Conservation (phyloP, 2,888 invertebrate genomes). For the Dasypolia templi region DNA sequence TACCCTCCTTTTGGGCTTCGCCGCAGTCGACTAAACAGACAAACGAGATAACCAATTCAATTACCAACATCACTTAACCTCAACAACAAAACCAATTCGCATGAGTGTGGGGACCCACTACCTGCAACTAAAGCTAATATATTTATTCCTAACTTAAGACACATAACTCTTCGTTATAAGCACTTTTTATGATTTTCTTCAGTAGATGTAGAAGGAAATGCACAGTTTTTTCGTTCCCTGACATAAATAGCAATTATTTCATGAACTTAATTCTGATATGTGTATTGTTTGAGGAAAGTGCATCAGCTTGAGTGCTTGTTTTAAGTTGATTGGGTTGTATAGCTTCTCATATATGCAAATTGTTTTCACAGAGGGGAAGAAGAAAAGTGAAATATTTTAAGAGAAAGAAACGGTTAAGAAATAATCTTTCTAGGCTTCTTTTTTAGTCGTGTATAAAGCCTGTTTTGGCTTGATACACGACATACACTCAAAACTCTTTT, state of each 20-base stretch:
- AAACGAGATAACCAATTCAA: not conserved
- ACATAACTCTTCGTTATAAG: conserved; percentile 47
- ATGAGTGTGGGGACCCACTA: not conserved
- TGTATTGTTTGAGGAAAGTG: conserved; percentile 17
- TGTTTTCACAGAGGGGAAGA: not conserved
- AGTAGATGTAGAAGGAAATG: conserved; percentile 27
- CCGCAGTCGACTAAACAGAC: not conserved
- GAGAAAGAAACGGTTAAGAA: not conserved
- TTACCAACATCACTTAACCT: conserved; percentile 14
- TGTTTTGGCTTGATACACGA: no score
- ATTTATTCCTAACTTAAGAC: conserved; percentile 42
- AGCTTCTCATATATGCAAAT: conserved; percentile 24
- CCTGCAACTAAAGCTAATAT: conserved; percentile 14
- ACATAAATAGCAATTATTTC: conserved; percentile 32
- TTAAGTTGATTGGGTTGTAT: conserved; percentile 24
- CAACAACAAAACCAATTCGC: conserved; percentile 26
- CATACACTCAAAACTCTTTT: no score
- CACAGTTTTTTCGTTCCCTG: conserved; percentile 32
- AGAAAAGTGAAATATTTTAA: no score
- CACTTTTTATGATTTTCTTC: conserved; percentile 44
- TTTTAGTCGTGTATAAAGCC: not conserved
- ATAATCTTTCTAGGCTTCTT: no score
- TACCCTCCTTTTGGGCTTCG: not conserved
- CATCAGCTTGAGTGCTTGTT: conserved; percentile 28
- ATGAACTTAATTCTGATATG: conserved; percentile 25